Conservation (phyloP, 2,113 vertebrate genomes). For the Machaerirhynchus nigripectus region DNA sequence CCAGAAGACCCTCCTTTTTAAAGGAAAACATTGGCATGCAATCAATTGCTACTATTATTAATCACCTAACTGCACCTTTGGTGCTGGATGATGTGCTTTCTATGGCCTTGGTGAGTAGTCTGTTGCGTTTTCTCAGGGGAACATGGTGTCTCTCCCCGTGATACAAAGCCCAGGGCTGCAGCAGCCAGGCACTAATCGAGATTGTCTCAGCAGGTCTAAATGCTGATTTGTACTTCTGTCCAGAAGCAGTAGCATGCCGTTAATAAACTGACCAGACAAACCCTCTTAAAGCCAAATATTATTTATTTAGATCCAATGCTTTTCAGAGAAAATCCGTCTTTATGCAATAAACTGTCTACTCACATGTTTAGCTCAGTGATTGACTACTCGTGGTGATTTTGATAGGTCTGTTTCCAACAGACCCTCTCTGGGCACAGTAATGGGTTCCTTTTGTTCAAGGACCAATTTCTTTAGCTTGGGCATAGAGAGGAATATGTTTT, state of each 20-base stretch:
- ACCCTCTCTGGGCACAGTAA: neutral
- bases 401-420: neutral
- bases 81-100: neutral
- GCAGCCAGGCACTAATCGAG: neutral
- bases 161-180: neutral
- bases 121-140: neutral
- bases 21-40: neutral
- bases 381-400: neutral
- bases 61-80: neutral
- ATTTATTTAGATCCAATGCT: neutral
- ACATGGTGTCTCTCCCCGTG: neutral
- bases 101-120: neutral
- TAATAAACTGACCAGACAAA: constrained; percentile 8
- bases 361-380: neutral
- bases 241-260: neutral
- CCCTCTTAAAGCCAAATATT: neutral
- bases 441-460: neutral
- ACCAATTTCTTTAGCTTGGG: neutral
- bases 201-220: neutral
- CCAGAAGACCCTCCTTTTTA: neutral
- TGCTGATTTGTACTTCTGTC: neutral
- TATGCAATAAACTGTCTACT: neutral
- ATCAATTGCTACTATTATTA: neutral
- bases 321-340: constrained; percentile 26
- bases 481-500: neutral